Base-by-base conservation (phyloP, 2,888 invertebrate species). In the Ligdia adustata region DNA sequence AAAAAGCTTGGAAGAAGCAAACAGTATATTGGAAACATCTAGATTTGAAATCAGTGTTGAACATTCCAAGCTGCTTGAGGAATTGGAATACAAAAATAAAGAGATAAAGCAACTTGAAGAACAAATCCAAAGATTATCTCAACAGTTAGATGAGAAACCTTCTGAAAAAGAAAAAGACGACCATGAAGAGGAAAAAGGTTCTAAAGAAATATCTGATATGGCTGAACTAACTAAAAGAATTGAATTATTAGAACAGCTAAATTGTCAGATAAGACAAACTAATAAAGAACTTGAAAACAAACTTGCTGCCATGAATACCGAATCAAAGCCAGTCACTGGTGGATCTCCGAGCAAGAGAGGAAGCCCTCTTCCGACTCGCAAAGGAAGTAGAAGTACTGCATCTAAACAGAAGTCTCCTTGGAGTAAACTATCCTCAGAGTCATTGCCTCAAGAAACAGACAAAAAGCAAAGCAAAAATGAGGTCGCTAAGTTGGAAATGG, bases 131-230 rank as follows among this genome's bases (percentile, higher is more conserved):
- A 57, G 59, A 34, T 45, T 86, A 11, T 63, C 72, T 34, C 49
- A 72, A 40, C 47, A 50, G 22, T 18, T 62, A 9, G 38, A 55
- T 34, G 66, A 62, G 12, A 59, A 58, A 54, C 51, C 65, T 16
- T 53, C 62, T 29, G 48, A 64, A 14, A 72, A 76, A 60, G 70
- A 73, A 52, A 72, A 75, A 52, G 65, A 72, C 49, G 90, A 91
- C 38, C 73, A 88, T 64, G 91, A 91, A 61, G 88, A 91, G 66
- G 93, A 94, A 69, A 93, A 92, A 58, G 91, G 91, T n/a, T 89
- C 86, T 57, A 73, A 91, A 32, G 89, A 90, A 69, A 85, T 89
- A 56, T 62, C 77, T 18, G 75, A 79, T 52, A 87, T 90, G 86
- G 72, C 69, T 41, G 84, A 90, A 57, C 63, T 90, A 28, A 79